Percentiles rank a stretch among this genome's conserved stretches.
Evolutionary conservation across 2,113 vertebrate species (phyloP).

Genomic region (Ameiurus melas): DNA sequence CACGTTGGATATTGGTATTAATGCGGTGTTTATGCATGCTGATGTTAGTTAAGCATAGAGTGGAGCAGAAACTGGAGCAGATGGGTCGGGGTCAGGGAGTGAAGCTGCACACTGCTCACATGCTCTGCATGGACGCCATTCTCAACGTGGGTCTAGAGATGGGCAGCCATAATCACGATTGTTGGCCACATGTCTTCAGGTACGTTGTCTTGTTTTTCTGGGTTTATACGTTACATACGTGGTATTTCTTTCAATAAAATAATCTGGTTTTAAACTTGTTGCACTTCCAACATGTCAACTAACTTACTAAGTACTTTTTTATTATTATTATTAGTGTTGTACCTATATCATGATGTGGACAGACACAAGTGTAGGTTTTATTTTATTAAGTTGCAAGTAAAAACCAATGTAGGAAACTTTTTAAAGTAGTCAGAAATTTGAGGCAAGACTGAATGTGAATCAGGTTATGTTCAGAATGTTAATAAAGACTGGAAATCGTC

Average conservation of each 20-base stretch:
- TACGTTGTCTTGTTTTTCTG: slow-evolving; percentile 16
- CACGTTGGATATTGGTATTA: not conserved
- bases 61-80: slow-evolving; percentile 89
- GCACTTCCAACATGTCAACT: not conserved
- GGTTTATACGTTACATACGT: not conserved
- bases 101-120: slow-evolving; percentile 84
- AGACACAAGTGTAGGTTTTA: not conserved
- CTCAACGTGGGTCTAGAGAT: slow-evolving; percentile 88
- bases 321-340: not conserved
- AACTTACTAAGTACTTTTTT: not conserved
- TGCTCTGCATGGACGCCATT: slow-evolving; percentile 91
- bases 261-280: not conserved
- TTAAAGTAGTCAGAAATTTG: too few relatives aligned
- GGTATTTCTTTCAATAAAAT: not conserved
- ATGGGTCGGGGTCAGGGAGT: slow-evolving; percentile 82
- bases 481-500: too few relatives aligned
- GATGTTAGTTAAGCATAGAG: slow-evolving; percentile 81
- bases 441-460: not conserved
- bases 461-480: not conserved
- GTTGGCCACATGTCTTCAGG: slow-evolving; percentile 90
- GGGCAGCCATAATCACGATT: slow-evolving; percentile 90
- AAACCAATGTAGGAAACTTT: not conserved
- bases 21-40: not conserved
- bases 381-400: not conserved
- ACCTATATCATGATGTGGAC: not conserved